Evolutionary conservation across 2,797 vertebrate genomes (phyloP).

Genomic region (Sebastes jordani): DNA sequence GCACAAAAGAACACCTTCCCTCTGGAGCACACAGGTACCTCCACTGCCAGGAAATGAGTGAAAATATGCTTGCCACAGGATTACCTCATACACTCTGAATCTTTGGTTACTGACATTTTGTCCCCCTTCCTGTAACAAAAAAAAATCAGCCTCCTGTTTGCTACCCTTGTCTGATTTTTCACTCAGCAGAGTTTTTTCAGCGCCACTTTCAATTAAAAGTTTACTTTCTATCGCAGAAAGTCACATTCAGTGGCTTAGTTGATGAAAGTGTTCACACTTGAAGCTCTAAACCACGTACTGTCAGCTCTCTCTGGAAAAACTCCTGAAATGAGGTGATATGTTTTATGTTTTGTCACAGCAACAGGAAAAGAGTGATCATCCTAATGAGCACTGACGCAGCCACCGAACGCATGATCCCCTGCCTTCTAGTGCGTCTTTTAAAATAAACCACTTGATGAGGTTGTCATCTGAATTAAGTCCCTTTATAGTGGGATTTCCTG

Average conservation of each 20-base stretch:
- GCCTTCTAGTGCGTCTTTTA: accelerated
- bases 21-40: constrained; percentile 52
- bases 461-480: too few relatives aligned
- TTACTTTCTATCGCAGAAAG: neutral
- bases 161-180: neutral
- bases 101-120: constrained; percentile 47
- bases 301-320: neutral
- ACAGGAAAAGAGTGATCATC: neutral
- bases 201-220: neutral
- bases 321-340: neutral
- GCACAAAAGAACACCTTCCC: constrained; percentile 77
- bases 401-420: too few relatives aligned
- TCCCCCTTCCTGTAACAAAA: constrained; percentile 11
- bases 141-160: constrained; percentile 7
- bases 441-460: too few relatives aligned
- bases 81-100: constrained; percentile 64
- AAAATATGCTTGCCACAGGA: constrained; percentile 64
- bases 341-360: neutral
- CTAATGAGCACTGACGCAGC: too few relatives aligned
- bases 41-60: constrained; percentile 65
- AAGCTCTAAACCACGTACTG: neutral
- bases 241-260: neutral
- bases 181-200: neutral
- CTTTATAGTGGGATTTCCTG: too few relatives aligned
- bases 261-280: neutral